Percentiles rank a stretch among this genome's conserved stretches.
phyloP scores from a whole-genome alignment of 2,113 vertebrate genomes.

The Campylomormyrus numenius region DNA sequence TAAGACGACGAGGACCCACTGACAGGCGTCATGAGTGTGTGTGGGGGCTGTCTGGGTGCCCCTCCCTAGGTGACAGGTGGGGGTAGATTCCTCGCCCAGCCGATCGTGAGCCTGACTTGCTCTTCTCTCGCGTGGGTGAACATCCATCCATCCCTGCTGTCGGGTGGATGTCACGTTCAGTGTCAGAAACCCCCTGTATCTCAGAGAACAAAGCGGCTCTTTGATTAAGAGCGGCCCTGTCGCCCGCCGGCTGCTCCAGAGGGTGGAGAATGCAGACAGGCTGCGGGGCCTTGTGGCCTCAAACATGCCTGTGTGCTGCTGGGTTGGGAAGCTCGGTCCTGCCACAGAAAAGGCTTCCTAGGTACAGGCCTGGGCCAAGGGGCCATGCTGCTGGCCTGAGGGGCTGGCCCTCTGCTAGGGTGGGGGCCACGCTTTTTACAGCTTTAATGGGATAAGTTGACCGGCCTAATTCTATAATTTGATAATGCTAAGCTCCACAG shows the following conservation, averaged over 20 bases:
- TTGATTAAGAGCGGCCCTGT: neutral
- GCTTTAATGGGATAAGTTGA: slow-evolving; percentile 55
- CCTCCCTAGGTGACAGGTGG: neutral
- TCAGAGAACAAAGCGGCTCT: neutral
- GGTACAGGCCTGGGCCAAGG: slow-evolving; percentile 21
- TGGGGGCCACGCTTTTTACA: slow-evolving; percentile 43
- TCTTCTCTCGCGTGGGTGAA: neutral
- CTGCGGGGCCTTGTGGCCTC: slow-evolving; percentile 31
- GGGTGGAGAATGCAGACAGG: neutral
- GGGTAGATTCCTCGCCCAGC: neutral
- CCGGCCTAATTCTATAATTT: slow-evolving; percentile 52
- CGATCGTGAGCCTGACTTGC: neutral
- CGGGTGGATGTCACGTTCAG: neutral
- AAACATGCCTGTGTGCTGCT: slow-evolving; percentile 42
- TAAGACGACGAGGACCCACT: neutral
- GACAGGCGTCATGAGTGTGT: neutral
- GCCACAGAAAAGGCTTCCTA: slow-evolving; percentile 40
- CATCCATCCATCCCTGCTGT: neutral
- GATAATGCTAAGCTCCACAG: slow-evolving; percentile 48
- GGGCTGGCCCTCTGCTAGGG: slow-evolving; percentile 17
- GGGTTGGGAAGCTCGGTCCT: slow-evolving; percentile 45
- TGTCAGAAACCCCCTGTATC: neutral
- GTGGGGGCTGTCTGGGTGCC: neutral
- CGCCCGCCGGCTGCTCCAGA: neutral
- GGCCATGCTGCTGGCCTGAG: neutral